Conservation (phyloP, 2,888 invertebrate genomes). For the Stegophylla sp. region DNA sequence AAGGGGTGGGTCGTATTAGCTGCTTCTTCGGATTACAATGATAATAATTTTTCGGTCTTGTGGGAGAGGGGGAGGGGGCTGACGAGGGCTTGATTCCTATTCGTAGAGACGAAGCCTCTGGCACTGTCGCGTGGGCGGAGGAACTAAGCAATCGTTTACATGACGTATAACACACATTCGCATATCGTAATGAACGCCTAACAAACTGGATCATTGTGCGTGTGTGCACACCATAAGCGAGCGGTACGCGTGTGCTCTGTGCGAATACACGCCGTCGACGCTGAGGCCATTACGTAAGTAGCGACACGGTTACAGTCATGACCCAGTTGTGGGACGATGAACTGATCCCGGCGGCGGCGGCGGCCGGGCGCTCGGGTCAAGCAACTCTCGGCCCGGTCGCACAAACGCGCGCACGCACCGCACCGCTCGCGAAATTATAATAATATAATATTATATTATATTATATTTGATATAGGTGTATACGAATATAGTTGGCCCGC, state of each 20-base stretch:
- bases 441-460: background rate
- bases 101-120: no score
- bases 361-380: slow-evolving; percentile 60
- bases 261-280: slow-evolving; percentile 11
- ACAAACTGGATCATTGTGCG: background rate
- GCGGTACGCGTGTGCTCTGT: background rate
- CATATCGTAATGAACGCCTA: background rate
- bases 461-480: background rate
- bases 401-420: background rate
- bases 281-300: slow-evolving; percentile 56
- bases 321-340: slow-evolving; percentile 60
- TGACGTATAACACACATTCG: no score
- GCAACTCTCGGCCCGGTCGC: slow-evolving; percentile 60
- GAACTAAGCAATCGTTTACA: no score
- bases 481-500: slow-evolving; percentile 33
- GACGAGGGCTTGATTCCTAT: no score
- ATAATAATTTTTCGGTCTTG: no score
- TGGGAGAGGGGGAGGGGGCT: no score
- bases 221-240: background rate
- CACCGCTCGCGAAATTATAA: background rate
- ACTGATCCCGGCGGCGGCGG: slow-evolving; percentile 61
- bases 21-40: no score
- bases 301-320: slow-evolving; percentile 59
- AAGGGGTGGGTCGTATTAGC: no score
- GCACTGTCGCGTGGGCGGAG: no score